A percentile compares a stretch with the other conserved stretches of the same genome.
Conservation (phyloP, 2,888 invertebrate genomes). For the Rhaphigaster nebulosa region DNA sequence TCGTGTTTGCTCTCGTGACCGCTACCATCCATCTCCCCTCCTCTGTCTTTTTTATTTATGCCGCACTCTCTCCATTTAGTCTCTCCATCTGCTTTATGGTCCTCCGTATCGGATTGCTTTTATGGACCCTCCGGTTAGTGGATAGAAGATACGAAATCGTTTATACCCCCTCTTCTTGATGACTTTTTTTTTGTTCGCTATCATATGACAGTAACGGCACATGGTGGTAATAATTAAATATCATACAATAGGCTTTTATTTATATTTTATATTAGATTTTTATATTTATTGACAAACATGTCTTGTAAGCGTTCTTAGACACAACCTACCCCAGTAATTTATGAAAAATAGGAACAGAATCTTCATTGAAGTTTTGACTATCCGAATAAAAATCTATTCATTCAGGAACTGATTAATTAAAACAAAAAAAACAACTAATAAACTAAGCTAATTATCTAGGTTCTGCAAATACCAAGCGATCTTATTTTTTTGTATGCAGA, state of each 20-base stretch:
- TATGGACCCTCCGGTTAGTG: constrained; percentile 27
- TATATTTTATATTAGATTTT: too few relatives aligned
- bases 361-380: too few relatives aligned
- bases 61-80: neutral
- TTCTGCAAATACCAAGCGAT: too few relatives aligned
- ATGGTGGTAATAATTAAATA: neutral
- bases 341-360: too few relatives aligned
- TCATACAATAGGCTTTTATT: neutral
- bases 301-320: too few relatives aligned
- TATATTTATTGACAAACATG: too few relatives aligned
- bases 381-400: too few relatives aligned
- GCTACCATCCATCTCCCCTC: neutral
- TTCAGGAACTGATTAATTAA: too few relatives aligned
- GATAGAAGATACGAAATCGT: constrained; percentile 25
- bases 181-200: neutral
- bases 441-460: too few relatives aligned
- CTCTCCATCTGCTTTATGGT: constrained; percentile 36
- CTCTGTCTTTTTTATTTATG: constrained; percentile 6
- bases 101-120: constrained; percentile 35
- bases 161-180: constrained; percentile 14
- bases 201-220: neutral
- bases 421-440: too few relatives aligned
- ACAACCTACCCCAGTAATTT: too few relatives aligned
- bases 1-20: constrained; percentile 30
- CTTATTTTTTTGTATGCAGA: too few relatives aligned